These are phyloP conservation scores for Cremastinae sp. DNA, from an alignment of 2,888 invertebrate genomes.

Conservation along the genomic window DNA sequence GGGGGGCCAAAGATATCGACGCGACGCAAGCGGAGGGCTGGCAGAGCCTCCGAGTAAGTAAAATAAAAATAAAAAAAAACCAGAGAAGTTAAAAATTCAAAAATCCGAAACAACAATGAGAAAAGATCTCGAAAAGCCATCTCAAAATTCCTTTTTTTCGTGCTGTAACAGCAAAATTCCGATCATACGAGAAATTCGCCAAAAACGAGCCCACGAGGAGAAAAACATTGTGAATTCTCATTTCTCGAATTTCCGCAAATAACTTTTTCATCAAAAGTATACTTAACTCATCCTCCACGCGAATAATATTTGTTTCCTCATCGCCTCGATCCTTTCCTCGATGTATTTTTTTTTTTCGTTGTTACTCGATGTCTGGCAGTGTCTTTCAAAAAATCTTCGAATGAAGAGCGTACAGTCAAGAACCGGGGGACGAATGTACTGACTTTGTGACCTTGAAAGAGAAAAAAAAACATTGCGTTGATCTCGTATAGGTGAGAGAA, in stretches of 20 bases:
- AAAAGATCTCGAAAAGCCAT: slow-evolving; percentile 41
- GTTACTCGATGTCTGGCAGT: background rate
- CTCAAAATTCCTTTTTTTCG: background rate
- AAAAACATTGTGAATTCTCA: slow-evolving; percentile 45
- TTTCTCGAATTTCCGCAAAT: slow-evolving; percentile 51
- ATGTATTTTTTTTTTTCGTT: background rate
- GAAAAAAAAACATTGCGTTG: too few species aligned
- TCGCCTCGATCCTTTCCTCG: background rate
- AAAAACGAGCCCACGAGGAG: slow-evolving; percentile 33
- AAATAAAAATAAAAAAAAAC: slow-evolving; percentile 65
- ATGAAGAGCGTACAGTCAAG: too few species aligned
- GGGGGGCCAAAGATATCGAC: slow-evolving; percentile 83
- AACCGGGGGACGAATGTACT: too few species aligned
- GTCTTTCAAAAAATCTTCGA: background rate
- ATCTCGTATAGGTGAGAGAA: too few species aligned
- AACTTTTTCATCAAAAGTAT: slow-evolving; percentile 31
- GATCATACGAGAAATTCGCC: background rate
- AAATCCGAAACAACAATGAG: slow-evolving; percentile 52
- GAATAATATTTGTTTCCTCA: slow-evolving; percentile 26
- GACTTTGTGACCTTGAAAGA: too few species aligned
- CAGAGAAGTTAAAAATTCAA: slow-evolving; percentile 50
- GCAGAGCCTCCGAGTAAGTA: slow-evolving; percentile 81
- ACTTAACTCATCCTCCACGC: slow-evolving; percentile 13
- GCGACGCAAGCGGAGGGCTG: slow-evolving; percentile 81
- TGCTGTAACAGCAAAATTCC: background rate